Evolutionary conservation across 1,140 invertebrate genomes (phyloP).

Genomic region (Lepeophtheirus salmonis): DNA sequence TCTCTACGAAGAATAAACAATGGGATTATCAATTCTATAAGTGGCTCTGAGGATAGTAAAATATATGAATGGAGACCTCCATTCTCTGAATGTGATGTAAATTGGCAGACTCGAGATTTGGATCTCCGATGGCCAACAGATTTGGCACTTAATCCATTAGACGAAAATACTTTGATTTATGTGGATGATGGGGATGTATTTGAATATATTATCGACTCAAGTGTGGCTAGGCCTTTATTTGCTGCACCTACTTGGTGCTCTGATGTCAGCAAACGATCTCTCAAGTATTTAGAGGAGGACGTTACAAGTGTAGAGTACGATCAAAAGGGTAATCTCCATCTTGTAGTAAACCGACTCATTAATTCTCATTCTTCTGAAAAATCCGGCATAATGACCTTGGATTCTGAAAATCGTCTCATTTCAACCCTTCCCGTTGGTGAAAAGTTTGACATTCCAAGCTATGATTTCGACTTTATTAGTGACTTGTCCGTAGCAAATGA

Average conservation of each 20-base stretch:
- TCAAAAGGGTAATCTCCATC: background rate
- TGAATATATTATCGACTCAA: background rate
- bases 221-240: background rate
- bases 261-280: background rate
- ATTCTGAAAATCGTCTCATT: background rate
- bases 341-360: background rate
- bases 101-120: background rate
- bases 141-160: background rate
- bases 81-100: background rate
- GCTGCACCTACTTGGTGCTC: background rate
- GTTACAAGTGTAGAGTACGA: background rate
- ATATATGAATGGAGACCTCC: background rate
- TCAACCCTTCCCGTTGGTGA: background rate
- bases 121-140: background rate
- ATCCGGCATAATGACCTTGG: background rate
- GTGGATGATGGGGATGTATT: background rate
- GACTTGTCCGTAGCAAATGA: background rate
- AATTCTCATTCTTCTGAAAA: background rate
- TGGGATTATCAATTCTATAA: background rate
- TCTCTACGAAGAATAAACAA: background rate
- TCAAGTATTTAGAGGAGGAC: background rate
- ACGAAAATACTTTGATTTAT: background rate
- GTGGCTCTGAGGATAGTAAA: background rate
- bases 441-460: background rate
- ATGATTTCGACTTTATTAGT: background rate